Percentiles rank a stretch among this genome's conserved stretches.
Conservation (phyloP, 2,113 vertebrate genomes). For the Alligator sinensis region DNA sequence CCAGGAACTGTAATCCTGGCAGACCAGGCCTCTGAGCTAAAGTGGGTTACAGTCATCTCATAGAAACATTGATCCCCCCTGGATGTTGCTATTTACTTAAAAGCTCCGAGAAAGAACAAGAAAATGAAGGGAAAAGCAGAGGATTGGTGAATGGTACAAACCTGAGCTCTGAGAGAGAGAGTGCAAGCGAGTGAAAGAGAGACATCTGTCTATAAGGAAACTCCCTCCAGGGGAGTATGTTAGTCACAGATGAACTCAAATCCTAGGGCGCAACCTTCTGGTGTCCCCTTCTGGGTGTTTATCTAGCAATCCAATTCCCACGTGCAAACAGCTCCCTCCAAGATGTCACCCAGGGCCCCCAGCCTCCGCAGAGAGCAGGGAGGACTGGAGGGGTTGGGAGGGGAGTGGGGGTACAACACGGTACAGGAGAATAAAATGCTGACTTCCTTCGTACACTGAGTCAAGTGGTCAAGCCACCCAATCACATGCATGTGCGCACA, state of each 20-base stretch:
- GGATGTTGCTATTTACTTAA: not conserved
- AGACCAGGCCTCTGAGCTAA: not conserved
- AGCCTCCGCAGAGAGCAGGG: not conserved
- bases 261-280: not conserved
- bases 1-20: not conserved
- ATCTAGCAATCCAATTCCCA: not conserved
- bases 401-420: no score
- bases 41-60: not conserved
- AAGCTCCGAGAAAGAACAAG: not conserved
- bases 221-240: not conserved
- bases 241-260: not conserved
- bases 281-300: not conserved
- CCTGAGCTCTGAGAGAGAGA: not conserved
- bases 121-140: not conserved
- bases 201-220: not conserved
- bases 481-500: no score
- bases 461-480: no score
- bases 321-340: not conserved
- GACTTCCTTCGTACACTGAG: not conserved
- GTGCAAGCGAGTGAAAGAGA: no score
- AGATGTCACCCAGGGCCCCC: not conserved
- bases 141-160: not conserved
- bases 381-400: not conserved
- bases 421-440: not conserved
- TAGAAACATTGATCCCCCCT: not conserved